Percentiles rank a stretch among this genome's conserved stretches.
phyloP scores from a whole-genome alignment of 2,113 vertebrate species.

The Amphilophus citrinellus region DNA sequence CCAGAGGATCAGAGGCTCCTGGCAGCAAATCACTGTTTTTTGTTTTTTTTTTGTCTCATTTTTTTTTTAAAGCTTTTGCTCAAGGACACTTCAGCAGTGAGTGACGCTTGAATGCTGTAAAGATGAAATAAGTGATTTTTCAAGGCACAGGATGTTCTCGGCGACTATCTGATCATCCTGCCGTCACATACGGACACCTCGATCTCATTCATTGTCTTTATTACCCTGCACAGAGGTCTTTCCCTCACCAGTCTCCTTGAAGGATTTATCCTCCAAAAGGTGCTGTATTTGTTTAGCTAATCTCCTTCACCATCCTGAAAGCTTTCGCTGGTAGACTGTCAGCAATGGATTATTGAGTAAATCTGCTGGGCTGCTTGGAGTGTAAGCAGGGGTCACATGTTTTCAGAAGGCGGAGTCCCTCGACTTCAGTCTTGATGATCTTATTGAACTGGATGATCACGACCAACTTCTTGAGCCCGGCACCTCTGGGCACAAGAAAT shows the following conservation, averaged over 20 bases:
- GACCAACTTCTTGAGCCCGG: not conserved
- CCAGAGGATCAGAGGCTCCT: not conserved
- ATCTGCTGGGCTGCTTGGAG: slow-evolving; percentile 31
- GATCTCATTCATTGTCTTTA: slow-evolving; percentile 42
- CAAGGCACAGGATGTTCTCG: slow-evolving; percentile 19
- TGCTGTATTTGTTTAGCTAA: slow-evolving; percentile 65
- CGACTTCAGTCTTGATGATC: not conserved
- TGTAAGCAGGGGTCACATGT: slow-evolving; percentile 32
- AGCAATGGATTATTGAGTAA: slow-evolving; percentile 50
- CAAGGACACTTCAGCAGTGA: slow-evolving; percentile 45
- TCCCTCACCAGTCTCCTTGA: slow-evolving; percentile 54
- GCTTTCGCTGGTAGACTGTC: slow-evolving; percentile 37
- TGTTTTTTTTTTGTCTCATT: not conserved
- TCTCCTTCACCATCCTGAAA: slow-evolving; percentile 56
- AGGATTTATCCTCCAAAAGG: slow-evolving; percentile 53
- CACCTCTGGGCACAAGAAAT: not conserved
- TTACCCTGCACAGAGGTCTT: slow-evolving; percentile 22
- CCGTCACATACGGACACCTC: not conserved
- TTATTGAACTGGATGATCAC: slow-evolving; percentile 2
- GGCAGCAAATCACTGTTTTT: slow-evolving; percentile 15
- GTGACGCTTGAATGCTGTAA: slow-evolving; percentile 10
- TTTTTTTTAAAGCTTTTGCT: slow-evolving; percentile 10
- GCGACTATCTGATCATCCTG: slow-evolving; percentile 28
- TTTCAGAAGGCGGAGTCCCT: not conserved
- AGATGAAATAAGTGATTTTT: slow-evolving; percentile 47